These are phyloP conservation scores for Passer montanus DNA, from an alignment of 2,113 vertebrate genomes.

Conservation along the genomic window DNA sequence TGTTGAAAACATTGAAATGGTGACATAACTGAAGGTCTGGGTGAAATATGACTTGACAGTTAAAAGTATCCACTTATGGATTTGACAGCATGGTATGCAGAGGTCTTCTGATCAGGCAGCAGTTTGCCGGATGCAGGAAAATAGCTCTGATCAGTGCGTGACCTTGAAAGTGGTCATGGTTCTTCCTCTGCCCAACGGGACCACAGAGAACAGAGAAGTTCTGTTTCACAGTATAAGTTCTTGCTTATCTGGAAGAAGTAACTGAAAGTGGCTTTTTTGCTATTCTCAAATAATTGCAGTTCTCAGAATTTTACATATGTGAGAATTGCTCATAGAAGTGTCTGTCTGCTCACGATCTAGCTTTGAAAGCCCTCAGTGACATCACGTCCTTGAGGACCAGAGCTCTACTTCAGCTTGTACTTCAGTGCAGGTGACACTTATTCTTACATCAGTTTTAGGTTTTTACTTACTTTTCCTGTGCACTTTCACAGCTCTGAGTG, in stretches of 20 bases:
- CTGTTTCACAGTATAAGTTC: conserved; percentile 16
- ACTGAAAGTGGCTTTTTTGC: not conserved
- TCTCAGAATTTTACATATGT: not conserved
- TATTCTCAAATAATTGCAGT: not conserved
- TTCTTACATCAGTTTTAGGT: not conserved
- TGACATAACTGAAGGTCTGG: not conserved
- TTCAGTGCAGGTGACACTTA: not conserved
- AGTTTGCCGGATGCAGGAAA: conserved; percentile 29
- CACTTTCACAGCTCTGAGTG: not conserved
- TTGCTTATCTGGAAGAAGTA: conserved; percentile 15
- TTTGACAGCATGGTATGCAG: conserved; percentile 26
- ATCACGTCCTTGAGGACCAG: not conserved
- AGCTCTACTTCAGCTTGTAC: not conserved
- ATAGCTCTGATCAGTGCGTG: conserved; percentile 4
- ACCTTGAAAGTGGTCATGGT: conserved; percentile 23
- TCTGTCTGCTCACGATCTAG: not conserved
- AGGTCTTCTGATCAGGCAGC: conserved; percentile 19
- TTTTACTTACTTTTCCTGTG: not conserved
- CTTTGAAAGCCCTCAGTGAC: not conserved
- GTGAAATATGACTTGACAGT: not conserved
- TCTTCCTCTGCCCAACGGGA: not conserved
- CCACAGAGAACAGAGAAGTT: not conserved
- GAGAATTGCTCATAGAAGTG: not conserved
- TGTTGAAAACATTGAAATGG: not conserved
- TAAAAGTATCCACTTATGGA: not conserved